Evolutionary conservation across 2,797 vertebrate species (phyloP).

Genomic region (Heterohyrax brucei): DNA sequence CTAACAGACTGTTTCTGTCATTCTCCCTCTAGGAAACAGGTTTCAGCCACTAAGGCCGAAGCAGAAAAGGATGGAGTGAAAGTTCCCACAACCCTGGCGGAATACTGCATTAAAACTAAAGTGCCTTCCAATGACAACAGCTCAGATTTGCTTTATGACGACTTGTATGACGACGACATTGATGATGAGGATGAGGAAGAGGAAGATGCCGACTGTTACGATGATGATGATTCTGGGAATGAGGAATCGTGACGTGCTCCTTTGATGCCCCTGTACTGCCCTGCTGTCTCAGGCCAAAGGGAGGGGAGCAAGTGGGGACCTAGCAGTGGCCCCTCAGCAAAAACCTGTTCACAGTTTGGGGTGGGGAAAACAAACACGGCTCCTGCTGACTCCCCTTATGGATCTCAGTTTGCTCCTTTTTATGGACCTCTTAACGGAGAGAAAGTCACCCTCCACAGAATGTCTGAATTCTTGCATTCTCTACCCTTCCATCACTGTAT

Average conservation of each 20-base stretch:
- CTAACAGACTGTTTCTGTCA: background rate
- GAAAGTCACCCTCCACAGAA: conserved; percentile 88
- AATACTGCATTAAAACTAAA: conserved; percentile 99
- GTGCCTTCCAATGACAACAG: conserved; percentile 99
- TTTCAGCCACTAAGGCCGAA: conserved; percentile 97
- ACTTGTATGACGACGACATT: conserved; percentile 98
- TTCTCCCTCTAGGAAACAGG: conserved; percentile 94
- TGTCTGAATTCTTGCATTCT: conserved; percentile 90
- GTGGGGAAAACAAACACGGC: conserved; percentile 84
- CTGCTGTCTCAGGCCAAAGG: conserved; percentile 91
- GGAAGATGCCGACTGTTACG: conserved; percentile 97
- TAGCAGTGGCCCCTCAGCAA: conserved; percentile 89
- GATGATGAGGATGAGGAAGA: conserved; percentile 97
- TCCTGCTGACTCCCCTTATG: conserved; percentile 90
- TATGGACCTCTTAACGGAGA: conserved; percentile 90
- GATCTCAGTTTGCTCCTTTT: conserved; percentile 90
- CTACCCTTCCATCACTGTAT: conserved; percentile 90
- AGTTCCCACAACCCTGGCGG: conserved; percentile 97
- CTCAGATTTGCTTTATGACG: conserved; percentile 98
- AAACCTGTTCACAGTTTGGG: conserved; percentile 80
- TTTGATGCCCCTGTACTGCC: conserved; percentile 89
- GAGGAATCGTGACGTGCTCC: conserved; percentile 96
- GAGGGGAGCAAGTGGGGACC: conserved; percentile 89
- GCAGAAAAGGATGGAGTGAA: conserved; percentile 98
- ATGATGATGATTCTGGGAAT: conserved; percentile 98